These are phyloP conservation scores for Eupithecia tripunctaria DNA, from an alignment of 2,888 invertebrate species.

Conservation along the genomic window DNA sequence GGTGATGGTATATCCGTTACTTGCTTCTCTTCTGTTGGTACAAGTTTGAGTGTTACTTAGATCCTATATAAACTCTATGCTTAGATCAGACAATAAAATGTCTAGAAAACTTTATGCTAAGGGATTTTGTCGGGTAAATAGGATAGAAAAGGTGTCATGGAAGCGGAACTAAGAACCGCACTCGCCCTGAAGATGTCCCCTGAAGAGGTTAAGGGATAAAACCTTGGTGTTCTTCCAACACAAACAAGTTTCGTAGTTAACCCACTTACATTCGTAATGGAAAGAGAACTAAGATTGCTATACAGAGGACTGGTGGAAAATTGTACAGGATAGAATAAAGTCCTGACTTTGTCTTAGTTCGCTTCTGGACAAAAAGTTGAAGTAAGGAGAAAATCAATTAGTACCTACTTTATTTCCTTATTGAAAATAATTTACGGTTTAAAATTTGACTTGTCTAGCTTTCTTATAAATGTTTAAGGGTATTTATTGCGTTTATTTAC, in stretches of 20 bases:
- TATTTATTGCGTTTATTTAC: no score
- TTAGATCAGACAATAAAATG: background rate
- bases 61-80: no score
- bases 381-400: background rate
- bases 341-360: background rate
- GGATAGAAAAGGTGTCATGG: background rate
- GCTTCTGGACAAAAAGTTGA: background rate
- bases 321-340: background rate
- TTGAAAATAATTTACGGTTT: background rate
- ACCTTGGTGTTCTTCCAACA: no score
- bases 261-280: no score
- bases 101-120: background rate
- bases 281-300: no score
- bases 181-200: no score
- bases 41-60: background rate
- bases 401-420: background rate
- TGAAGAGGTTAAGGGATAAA: no score
- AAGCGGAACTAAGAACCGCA: no score
- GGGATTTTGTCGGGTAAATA: background rate
- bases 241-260: no score
- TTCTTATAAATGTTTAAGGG: no score
- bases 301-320: no score
- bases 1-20: constrained; percentile 90
- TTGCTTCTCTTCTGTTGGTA: constrained; percentile 67
- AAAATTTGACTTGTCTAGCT: background rate